Conservation (phyloP, 2,888 invertebrate genomes). For the Monoplex corrugatus region DNA sequence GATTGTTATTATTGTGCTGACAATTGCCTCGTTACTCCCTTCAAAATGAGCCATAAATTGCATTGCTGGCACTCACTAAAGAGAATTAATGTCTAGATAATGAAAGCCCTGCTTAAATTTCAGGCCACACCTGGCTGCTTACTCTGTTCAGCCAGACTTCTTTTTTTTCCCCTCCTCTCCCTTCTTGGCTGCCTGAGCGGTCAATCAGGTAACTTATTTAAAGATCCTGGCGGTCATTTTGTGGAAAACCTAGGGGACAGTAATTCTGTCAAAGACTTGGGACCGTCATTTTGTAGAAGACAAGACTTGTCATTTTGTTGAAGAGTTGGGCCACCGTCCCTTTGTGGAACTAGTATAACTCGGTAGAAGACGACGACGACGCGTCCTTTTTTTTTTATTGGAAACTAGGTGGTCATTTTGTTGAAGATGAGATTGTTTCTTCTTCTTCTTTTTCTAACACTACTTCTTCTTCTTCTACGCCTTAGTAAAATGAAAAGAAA, state of each 20-base stretch:
- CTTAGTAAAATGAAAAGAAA: no score
- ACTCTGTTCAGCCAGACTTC: background rate
- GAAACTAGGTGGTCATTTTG: no score
- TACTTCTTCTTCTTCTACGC: no score
- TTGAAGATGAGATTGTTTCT: no score
- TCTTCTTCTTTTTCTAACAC: no score
- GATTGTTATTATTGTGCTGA: slow-evolving; percentile 56
- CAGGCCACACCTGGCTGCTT: slow-evolving; percentile 44
- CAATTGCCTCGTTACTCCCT: slow-evolving; percentile 53
- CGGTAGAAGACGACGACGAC: no score
- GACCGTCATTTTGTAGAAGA: no score
- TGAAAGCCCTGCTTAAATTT: slow-evolving; percentile 52
- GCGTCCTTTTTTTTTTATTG: no score
- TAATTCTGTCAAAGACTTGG: no score
- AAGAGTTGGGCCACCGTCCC: no score
- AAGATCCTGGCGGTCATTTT: slow-evolving; percentile 26
- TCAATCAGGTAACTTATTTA: slow-evolving; percentile 38
- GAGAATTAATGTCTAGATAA: slow-evolving; percentile 52
- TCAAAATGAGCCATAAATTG: slow-evolving; percentile 60
- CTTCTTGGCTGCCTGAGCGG: background rate
- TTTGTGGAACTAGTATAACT: no score
- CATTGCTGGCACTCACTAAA: slow-evolving; percentile 49
- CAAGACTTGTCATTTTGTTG: no score
- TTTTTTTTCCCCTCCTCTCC: background rate
- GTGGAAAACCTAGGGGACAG: background rate